phyloP scores from a whole-genome alignment of 2,888 invertebrate species.

The Tineola bisselliella region DNA sequence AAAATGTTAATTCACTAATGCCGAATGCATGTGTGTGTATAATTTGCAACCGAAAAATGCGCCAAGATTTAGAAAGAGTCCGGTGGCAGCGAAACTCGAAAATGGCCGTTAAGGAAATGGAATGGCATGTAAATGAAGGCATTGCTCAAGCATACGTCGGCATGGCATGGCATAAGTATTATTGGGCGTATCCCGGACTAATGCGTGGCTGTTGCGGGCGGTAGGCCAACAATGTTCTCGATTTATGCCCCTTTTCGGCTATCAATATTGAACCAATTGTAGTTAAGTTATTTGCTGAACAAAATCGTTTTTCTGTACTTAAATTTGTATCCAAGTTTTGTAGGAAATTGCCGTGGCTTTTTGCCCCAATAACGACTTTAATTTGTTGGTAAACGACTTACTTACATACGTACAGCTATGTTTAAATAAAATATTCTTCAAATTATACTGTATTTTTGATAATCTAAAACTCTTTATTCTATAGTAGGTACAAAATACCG shows the following conservation, averaged over 20 bases:
- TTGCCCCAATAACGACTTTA: too few species aligned
- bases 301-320: background rate
- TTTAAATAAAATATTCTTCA: too few species aligned
- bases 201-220: constrained; percentile 7
- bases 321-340: background rate
- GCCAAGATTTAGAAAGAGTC: constrained; percentile 24
- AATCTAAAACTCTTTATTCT: too few species aligned
- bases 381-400: too few species aligned
- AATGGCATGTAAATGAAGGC: constrained; percentile 47
- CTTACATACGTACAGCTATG: too few species aligned
- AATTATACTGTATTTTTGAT: too few species aligned
- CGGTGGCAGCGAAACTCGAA: constrained; percentile 44
- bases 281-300: background rate
- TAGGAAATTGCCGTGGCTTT: too few species aligned
- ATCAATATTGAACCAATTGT: background rate
- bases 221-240: background rate
- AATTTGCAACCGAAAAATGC: constrained; percentile 62
- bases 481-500: too few species aligned
- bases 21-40: constrained; percentile 55
- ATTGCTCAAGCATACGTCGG: constrained; percentile 9
- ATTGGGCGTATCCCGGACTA: background rate
- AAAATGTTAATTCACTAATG: constrained; percentile 66
- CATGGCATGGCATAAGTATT: background rate
- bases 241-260: background rate
- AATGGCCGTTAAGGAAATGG: constrained; percentile 53